phyloP scores from a whole-genome alignment of 2,797 vertebrate species.

The Pachyuromys duprasi region DNA sequence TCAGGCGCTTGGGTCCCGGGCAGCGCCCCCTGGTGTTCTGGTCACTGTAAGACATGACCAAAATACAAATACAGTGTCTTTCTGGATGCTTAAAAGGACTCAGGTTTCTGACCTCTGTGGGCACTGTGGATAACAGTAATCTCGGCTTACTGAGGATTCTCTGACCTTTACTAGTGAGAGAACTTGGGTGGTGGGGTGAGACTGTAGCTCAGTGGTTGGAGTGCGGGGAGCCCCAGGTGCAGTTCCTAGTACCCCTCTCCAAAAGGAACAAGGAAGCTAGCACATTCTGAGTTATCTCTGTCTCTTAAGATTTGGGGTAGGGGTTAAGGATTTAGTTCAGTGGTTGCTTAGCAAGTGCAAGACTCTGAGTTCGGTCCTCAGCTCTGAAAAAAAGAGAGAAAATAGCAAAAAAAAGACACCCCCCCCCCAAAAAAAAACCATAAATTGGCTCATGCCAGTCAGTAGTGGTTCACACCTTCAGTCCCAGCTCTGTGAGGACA shows the following conservation, averaged over 20 bases:
- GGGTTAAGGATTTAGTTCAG: not conserved
- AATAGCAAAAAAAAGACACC: not conserved
- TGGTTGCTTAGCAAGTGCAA: not conserved
- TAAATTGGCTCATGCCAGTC: not conserved
- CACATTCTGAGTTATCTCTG: not conserved
- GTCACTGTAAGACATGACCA: not conserved
- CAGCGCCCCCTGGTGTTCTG: fast-evolving
- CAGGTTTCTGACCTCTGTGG: not conserved
- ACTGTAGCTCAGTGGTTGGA: not conserved
- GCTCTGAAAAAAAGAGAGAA: not conserved
- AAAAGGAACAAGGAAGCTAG: not conserved
- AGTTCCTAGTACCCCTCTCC: not conserved
- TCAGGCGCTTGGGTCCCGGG: not conserved
- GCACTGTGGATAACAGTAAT: not conserved
- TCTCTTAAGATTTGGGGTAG: not conserved
- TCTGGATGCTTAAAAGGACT: not conserved
- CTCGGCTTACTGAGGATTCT: not conserved
- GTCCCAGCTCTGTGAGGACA: too few relatives aligned
- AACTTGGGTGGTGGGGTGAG: not conserved
- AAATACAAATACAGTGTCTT: not conserved
- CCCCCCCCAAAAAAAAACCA: not conserved
- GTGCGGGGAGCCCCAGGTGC: not conserved
- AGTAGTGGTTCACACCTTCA: not conserved
- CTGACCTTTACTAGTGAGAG: not conserved
- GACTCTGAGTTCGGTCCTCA: not conserved